Base-by-base conservation (phyloP, 2,888 invertebrate genomes). In the Chelonus formosanus region DNA sequence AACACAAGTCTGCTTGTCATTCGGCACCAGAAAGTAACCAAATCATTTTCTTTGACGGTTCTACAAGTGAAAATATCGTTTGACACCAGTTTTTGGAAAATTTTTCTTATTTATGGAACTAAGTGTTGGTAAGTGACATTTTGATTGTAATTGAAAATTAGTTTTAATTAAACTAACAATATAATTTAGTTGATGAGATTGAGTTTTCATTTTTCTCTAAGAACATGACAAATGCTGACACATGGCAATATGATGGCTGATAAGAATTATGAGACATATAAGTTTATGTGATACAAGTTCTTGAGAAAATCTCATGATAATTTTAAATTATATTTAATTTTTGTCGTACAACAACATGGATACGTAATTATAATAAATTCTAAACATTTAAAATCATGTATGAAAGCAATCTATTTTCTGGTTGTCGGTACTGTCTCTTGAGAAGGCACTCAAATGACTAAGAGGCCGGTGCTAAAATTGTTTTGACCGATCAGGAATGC, bases 401-500 rank as follows among this genome's bases (percentile, higher is more conserved):
- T n/a, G 45, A 45, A 58, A 58, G 45, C 43, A 20, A 57, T 64
- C 44, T 64, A 57, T 57, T 57, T 43, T 58, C 52, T 57, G 31
- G 43, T 57, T 36, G 35, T 57, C 40, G 50, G 31, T 50, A 35
- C 8, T 32, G 10, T 31, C 5, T 52, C 50, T 40, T 32, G 34
- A 48, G 47, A 60, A 54, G 57, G 52, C 59, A 67, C 50, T 62
- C 72, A 67, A 68, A 68, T 70, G 69, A 71, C 75, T 72, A 70
- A 74, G 76, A 78, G 74, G 76, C 76, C 73, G 71, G 53, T 65
- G 55, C 80, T 80, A 80, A 81, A 80, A 75, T 74, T 78, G 76
- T 76, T 71, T 71, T 78, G 79, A 80, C 79, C 80, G 76, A 76
- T 73, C 75, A 74, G 75, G 79, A 81, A 80, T 79, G 78, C 72